Percentiles rank a stretch among this genome's conserved stretches.
phyloP scores from a whole-genome alignment of 2,888 invertebrate genomes.

The Epinotia nisella region DNA sequence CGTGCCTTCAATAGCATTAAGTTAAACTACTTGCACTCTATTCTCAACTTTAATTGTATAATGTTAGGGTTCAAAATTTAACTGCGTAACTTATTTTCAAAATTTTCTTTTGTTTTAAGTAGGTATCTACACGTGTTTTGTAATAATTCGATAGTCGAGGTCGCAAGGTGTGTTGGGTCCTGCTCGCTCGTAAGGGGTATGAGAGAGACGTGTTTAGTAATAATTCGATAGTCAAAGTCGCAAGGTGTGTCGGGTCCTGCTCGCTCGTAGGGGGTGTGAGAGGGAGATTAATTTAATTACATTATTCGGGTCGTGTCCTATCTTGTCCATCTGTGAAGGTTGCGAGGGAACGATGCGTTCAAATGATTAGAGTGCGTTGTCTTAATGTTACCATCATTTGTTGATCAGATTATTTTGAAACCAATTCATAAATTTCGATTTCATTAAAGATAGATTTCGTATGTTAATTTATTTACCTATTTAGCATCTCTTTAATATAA shows the following conservation, averaged over 20 bases:
- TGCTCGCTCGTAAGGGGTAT: constrained; percentile 20
- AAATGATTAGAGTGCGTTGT: constrained; percentile 29
- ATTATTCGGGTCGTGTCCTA: constrained; percentile 45
- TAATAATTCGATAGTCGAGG: not conserved
- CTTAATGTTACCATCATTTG: not conserved
- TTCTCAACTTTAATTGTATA: not conserved
- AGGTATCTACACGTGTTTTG: not conserved
- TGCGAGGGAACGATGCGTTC: constrained; percentile 33
- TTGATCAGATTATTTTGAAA: not conserved
- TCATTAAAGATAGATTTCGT: too few relatives aligned
- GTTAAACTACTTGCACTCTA: not conserved
- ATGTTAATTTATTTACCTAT: too few relatives aligned
- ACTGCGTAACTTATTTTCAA: not conserved
- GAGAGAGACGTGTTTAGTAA: constrained; percentile 31
- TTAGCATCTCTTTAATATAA: too few relatives aligned
- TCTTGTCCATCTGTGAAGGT: constrained; percentile 46
- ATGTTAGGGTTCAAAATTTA: not conserved
- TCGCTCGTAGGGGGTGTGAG: constrained; percentile 24
- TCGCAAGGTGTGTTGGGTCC: constrained; percentile 44
- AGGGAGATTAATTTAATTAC: constrained; percentile 47
- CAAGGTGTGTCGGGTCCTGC: constrained; percentile 43
- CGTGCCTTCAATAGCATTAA: not conserved
- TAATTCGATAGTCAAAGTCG: constrained; percentile 31
- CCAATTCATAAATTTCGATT: too few relatives aligned
- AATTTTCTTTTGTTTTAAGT: not conserved